Base-by-base conservation (phyloP, 23 tunicate genomes). In the Oikopleura vanhoeffeni region DNA sequence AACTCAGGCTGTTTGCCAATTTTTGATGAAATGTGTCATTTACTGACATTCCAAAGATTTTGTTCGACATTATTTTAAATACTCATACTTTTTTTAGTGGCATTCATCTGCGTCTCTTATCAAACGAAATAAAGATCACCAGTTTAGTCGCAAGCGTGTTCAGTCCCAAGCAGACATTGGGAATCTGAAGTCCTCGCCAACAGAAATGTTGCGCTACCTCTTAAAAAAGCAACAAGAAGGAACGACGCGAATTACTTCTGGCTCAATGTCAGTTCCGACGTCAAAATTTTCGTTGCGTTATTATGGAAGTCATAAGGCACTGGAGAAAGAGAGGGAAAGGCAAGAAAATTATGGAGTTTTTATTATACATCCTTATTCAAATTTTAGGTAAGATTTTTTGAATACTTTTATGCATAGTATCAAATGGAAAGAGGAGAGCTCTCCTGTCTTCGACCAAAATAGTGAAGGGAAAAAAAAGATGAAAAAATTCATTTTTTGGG, bases 331-430 rank as follows among this genome's bases (percentile, higher is more conserved):
- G 41, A 88, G 87, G 40, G 67, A 76, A 83, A 40, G 99, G 67
- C 99, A 90, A 84, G 76, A 87, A 42, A 88, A 67, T 1, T 86
- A 85, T 0, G 96, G 96, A 34, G 67, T 49, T 1, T 95, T 87
- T 49, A 91, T 95, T 13, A 95, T 95, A 58, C 99, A 95, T 57
- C 99, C 99, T 18, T 91, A 95, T 83, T 95, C 99, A 41, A 91
- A 85, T 42, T 90, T 95, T 76, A 87, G 99, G 99, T 95, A 85
- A 49, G 64, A n/a, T n/a, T n/a, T n/a, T n/a, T n/a, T n/a, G n/a
- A n/a, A n/a, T n/a, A n/a, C n/a, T n/a, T n/a, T n/a, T n/a, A n/a
- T n/a, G n/a, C n/a, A n/a, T n/a, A n/a, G n/a, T n/a, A n/a, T n/a
- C n/a, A n/a, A n/a, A n/a, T n/a, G n/a, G n/a, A n/a, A n/a, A n/a